A percentile compares a stretch with the other conserved stretches of the same genome.
Evolutionary conservation across 2,113 vertebrate species (phyloP).

Genomic region (Todiramphus chloris): DNA sequence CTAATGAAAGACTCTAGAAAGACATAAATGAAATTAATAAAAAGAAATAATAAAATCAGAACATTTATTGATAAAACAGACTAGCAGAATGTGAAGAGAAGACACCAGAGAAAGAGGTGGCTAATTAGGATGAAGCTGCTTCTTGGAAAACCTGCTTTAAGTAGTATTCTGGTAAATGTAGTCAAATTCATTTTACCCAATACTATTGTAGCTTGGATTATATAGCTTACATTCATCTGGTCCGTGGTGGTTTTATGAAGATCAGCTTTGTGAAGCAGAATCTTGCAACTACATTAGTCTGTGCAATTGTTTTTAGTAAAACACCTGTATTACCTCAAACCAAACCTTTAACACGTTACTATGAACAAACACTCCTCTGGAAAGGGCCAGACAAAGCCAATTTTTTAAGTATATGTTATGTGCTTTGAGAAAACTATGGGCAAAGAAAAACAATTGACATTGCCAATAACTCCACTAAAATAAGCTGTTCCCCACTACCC

Average conservation of each 20-base stretch:
- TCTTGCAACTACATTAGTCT: neutral
- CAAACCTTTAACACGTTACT: neutral
- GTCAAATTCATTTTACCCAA: neutral
- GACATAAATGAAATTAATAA: neutral
- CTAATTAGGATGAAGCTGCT: neutral
- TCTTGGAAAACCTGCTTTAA: neutral
- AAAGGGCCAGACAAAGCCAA: neutral
- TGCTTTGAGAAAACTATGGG: neutral
- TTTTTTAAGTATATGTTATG: neutral
- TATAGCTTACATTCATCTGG: neutral
- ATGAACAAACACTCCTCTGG: neutral
- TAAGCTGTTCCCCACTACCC: neutral
- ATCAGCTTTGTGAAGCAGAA: neutral
- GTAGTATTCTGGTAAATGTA: neutral
- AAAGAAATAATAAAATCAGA: neutral
- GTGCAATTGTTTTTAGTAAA: neutral
- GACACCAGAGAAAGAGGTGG: neutral
- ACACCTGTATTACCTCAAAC: neutral
- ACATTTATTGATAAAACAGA: neutral
- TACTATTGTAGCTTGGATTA: neutral
- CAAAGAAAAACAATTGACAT: neutral
- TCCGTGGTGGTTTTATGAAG: neutral
- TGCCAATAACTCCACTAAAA: neutral
- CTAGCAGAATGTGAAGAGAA: neutral
- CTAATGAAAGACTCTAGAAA: neutral